A percentile compares a stretch with the other conserved stretches of the same genome.
phyloP scores from a whole-genome alignment of 2,113 vertebrate species.

The Carassius gibelio region DNA sequence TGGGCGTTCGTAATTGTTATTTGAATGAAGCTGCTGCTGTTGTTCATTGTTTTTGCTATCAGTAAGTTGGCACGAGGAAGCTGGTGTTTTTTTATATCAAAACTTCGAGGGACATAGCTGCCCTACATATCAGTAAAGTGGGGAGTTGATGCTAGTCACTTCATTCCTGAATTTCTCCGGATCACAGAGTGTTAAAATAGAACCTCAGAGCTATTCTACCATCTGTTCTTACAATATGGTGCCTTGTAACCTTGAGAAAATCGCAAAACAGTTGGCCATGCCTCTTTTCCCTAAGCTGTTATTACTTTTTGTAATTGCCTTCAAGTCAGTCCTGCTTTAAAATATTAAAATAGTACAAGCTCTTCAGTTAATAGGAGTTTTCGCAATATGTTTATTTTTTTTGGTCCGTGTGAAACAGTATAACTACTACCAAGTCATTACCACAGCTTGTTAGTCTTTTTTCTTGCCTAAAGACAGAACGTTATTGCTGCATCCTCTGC shows the following conservation, averaged over 20 bases:
- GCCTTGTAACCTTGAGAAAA: slow-evolving; percentile 38
- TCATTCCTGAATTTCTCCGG: not conserved
- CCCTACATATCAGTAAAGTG: slow-evolving; percentile 34
- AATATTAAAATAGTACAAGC: slow-evolving; percentile 5
- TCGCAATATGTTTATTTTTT: not conserved
- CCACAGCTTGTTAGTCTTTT: not conserved
- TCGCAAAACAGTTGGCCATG: slow-evolving; percentile 20
- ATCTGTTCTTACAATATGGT: slow-evolving; percentile 45
- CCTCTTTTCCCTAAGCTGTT: slow-evolving; percentile 31
- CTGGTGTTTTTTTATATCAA: not conserved
- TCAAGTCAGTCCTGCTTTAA: slow-evolving; percentile 18
- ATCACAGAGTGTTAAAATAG: slow-evolving; percentile 36
- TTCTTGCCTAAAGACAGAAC: not conserved
- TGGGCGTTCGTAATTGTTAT: slow-evolving; percentile 30
- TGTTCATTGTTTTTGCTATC: slow-evolving; percentile 30
- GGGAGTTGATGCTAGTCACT: slow-evolving; percentile 14
- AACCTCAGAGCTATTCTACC: slow-evolving; percentile 21
- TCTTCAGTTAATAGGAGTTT: not conserved
- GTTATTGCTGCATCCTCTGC: slow-evolving; percentile 11
- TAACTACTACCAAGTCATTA: slow-evolving; percentile 8
- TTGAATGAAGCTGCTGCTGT: slow-evolving; percentile 13
- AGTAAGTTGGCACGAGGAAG: not conserved
- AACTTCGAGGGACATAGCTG: not conserved
- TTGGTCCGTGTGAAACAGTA: not conserved
- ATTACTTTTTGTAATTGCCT: slow-evolving; percentile 46